phyloP scores from a whole-genome alignment of 2,797 vertebrate genomes.

The Sandelia bainsii region DNA sequence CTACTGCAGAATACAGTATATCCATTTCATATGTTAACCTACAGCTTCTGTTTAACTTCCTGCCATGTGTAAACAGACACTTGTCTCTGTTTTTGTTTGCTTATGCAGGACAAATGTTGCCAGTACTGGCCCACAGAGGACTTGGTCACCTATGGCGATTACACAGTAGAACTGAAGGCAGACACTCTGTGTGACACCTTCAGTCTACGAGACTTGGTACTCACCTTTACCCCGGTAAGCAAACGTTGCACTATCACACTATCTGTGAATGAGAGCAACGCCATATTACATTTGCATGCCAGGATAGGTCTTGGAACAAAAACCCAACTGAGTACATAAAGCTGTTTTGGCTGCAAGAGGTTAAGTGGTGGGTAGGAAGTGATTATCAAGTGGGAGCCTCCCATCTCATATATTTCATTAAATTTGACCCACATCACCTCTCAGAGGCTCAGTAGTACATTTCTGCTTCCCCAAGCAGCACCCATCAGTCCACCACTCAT shows the following conservation, averaged over 20 bases:
- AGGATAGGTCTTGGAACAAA: slow-evolving; percentile 14
- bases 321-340: slow-evolving; percentile 2
- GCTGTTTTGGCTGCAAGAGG: slow-evolving; percentile 15
- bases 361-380: slow-evolving; percentile 49
- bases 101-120: slow-evolving; percentile 93
- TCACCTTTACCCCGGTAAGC: slow-evolving; percentile 90
- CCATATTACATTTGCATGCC: slow-evolving; percentile 16
- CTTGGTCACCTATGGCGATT: slow-evolving; percentile 90
- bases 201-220: slow-evolving; percentile 93
- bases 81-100: background rate
- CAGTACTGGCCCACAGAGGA: slow-evolving; percentile 97
- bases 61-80: background rate
- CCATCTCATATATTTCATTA: slow-evolving; percentile 60
- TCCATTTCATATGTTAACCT: background rate
- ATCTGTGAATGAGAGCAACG: background rate
- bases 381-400: slow-evolving; percentile 36
- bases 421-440: slow-evolving; percentile 53
- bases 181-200: slow-evolving; percentile 91
- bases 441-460: slow-evolving; percentile 28
- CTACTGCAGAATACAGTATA: background rate
- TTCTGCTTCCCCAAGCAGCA: slow-evolving; percentile 21
- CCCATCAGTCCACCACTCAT: slow-evolving; percentile 34
- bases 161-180: slow-evolving; percentile 91
- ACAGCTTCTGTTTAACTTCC: background rate
- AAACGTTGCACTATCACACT: slow-evolving; percentile 26